Percentiles rank a stretch among this genome's conserved stretches.
These are phyloP conservation scores for Arothron firmamentum DNA, from an alignment of 2,113 vertebrate genomes.

Conservation along the genomic window DNA sequence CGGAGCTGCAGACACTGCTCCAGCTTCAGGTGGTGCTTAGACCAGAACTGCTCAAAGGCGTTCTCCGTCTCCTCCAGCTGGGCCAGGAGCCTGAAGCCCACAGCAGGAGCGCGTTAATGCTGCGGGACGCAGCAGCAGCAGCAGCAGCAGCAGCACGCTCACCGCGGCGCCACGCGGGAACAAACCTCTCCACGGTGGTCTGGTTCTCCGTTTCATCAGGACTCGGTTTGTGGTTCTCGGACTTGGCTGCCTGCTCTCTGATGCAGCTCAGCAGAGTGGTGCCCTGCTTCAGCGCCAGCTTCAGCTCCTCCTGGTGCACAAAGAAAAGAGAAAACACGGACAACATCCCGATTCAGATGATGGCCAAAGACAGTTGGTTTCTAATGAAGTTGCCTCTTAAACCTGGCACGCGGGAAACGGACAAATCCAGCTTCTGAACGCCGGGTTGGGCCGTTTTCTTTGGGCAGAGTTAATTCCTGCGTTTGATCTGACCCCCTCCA, in stretches of 20 bases:
- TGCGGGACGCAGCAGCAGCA: too few relatives aligned
- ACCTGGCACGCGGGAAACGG: too few relatives aligned
- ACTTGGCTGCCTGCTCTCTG: slow-evolving; percentile 81
- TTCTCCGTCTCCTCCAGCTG: slow-evolving; percentile 93
- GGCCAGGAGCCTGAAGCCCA: slow-evolving; percentile 80
- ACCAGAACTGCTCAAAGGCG: slow-evolving; percentile 91
- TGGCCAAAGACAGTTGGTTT: too few relatives aligned
- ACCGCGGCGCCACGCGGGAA: not conserved
- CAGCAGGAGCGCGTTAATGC: not conserved
- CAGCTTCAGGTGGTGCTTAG: slow-evolving; percentile 86
- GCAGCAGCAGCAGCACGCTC: too few relatives aligned
- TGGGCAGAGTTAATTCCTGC: too few relatives aligned
- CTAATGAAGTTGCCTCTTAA: too few relatives aligned
- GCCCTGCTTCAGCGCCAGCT: slow-evolving; percentile 85
- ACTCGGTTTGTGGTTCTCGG: slow-evolving; percentile 78
- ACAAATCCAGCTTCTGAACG: too few relatives aligned
- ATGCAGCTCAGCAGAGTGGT: slow-evolving; percentile 84
- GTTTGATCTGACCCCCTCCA: too few relatives aligned
- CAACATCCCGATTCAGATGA: too few relatives aligned
- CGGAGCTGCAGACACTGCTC: slow-evolving; percentile 92
- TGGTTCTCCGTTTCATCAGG: slow-evolving; percentile 87
- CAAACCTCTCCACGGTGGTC: slow-evolving; percentile 86
- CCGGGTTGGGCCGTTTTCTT: too few relatives aligned
- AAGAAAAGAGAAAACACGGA: slow-evolving; percentile 2
- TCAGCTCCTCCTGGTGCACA: slow-evolving; percentile 82